Conservation (phyloP, 2,888 invertebrate species). For the Carabus problematicus region DNA sequence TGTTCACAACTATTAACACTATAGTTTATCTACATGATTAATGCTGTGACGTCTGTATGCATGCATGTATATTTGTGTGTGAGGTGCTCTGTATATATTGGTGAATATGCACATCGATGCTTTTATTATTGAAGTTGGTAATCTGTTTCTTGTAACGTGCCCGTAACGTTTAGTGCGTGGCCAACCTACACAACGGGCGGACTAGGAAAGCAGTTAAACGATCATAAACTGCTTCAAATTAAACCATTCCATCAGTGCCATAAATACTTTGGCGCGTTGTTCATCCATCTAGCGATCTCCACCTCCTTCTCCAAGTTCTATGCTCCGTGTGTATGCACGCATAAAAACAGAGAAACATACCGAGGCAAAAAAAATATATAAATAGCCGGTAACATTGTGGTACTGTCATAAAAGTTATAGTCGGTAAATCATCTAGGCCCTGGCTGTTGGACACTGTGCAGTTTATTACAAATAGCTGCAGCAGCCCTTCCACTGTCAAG, state of each 20-base stretch:
- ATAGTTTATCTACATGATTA: too few species aligned
- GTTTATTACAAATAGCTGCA: conserved; percentile 8
- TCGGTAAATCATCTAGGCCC: conserved; percentile 52
- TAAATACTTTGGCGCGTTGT: conserved; percentile 49
- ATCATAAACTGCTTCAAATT: conserved; percentile 53
- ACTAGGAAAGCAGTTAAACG: conserved; percentile 48
- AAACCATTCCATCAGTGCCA: conserved; percentile 50
- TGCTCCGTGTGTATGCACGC: not conserved
- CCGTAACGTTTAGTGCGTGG: conserved; percentile 21
- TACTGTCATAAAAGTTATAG: conserved; percentile 56
- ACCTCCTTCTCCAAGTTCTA: too few species aligned
- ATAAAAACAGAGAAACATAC: too few species aligned
- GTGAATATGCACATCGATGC: not conserved
- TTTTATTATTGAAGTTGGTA: conserved; percentile 39
- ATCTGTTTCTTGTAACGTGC: conserved; percentile 39
- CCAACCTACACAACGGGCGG: conserved; percentile 35
- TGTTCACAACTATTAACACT: too few species aligned
- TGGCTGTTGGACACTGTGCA: not conserved
- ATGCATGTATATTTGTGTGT: too few species aligned
- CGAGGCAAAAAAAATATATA: conserved; percentile 48
- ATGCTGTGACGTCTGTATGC: too few species aligned
- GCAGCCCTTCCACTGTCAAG: conserved; percentile 5
- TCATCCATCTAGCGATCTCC: conserved; percentile 1
- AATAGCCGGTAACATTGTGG: conserved; percentile 53
- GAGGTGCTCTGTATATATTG: too few species aligned